Evolutionary conservation across 2,888 invertebrate species (phyloP).

Genomic region (Argyresthia albistria): DNA sequence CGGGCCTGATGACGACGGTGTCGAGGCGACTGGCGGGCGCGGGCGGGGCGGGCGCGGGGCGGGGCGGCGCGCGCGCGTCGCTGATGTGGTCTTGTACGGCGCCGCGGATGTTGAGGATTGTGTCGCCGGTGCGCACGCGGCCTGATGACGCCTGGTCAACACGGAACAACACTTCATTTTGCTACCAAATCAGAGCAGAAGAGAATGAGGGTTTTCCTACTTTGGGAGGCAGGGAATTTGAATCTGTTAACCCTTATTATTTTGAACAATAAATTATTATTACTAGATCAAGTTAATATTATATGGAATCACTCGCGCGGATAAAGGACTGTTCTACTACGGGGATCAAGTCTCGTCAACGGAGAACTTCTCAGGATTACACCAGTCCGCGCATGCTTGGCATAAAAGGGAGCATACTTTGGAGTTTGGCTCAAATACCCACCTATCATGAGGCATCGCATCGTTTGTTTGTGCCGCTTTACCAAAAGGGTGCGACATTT

Average conservation of each 20-base stretch:
- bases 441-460: too few species aligned
- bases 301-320: neutral
- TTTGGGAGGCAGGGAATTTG: too few species aligned
- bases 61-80: conserved; percentile 18
- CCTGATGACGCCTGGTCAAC: conserved; percentile 15
- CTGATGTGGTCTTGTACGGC: conserved; percentile 59
- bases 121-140: conserved; percentile 57
- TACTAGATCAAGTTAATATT: too few species aligned
- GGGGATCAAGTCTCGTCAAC: neutral
- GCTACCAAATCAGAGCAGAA: neutral
- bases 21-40: conserved; percentile 46
- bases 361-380: neutral
- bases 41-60: conserved; percentile 49
- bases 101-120: conserved; percentile 59
- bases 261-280: neutral
- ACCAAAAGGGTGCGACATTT: too few species aligned
- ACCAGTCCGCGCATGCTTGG: too few species aligned
- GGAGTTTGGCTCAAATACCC: too few species aligned
- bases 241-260: too few species aligned
- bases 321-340: neutral
- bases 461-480: too few species aligned
- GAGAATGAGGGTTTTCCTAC: too few species aligned
- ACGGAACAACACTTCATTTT: neutral
- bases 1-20: conserved; percentile 56
- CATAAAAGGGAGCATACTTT: too few species aligned